phyloP scores from a whole-genome alignment of 2,888 invertebrate species.

The Oconnorella tubifera region DNA sequence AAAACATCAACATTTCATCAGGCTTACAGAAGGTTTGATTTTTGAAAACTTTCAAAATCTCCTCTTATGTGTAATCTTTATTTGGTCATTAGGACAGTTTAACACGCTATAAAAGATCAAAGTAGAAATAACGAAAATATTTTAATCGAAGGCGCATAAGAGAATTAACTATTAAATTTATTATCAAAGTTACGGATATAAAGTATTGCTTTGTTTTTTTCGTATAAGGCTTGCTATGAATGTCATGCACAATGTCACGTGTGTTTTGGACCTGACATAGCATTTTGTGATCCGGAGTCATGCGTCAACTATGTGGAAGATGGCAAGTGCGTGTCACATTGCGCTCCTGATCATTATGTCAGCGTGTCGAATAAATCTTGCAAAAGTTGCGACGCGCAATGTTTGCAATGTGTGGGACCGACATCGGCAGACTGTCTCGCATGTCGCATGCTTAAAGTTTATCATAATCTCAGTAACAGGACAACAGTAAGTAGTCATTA shows the following conservation, averaged over 20 bases:
- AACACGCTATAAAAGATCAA: no score
- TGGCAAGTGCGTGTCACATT: slow-evolving; percentile 22
- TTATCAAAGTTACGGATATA: no score
- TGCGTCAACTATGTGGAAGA: slow-evolving; percentile 20
- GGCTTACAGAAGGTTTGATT: no score
- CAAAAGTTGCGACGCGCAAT: slow-evolving; percentile 74
- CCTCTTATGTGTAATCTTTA: no score
- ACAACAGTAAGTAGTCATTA: no score
- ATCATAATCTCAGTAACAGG: slow-evolving; percentile 13
- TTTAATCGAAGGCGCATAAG: no score
- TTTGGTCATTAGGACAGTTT: no score
- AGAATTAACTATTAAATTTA: no score
- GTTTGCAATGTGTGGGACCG: slow-evolving; percentile 63
- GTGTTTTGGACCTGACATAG: slow-evolving; percentile 72
- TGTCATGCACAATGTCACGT: slow-evolving; percentile 85
- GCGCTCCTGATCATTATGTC: slow-evolving; percentile 67
- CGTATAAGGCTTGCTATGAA: slow-evolving; percentile 78
- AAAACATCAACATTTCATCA: no score
- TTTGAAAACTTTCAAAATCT: no score
- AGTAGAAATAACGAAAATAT: no score
- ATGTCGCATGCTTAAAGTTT: slow-evolving; percentile 20
- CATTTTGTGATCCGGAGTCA: slow-evolving; percentile 11
- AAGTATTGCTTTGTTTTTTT: no score
- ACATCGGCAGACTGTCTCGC: slow-evolving; percentile 16
- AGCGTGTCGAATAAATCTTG: slow-evolving; percentile 73